These are phyloP conservation scores for Heliconius himera DNA, from an alignment of 1,140 invertebrate genomes.

Conservation along the genomic window DNA sequence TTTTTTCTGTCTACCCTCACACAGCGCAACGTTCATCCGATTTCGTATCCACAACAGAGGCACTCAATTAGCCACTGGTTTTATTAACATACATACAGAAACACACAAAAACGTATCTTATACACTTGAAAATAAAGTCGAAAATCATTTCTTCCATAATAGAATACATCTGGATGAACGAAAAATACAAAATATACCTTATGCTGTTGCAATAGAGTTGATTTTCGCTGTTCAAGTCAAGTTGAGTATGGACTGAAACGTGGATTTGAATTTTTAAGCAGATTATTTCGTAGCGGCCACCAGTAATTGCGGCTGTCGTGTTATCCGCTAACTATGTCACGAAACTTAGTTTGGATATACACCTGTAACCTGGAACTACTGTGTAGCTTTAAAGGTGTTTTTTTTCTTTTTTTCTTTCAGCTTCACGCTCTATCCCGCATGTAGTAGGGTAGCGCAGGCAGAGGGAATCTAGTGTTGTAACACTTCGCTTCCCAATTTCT, in stretches of 20 bases:
- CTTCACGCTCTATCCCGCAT: too few relatives aligned
- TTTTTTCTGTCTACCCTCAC: conserved; percentile 35
- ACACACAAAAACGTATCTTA: conserved; percentile 7
- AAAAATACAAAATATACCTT: background rate
- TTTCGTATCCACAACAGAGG: conserved; percentile 33
- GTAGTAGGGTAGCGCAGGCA: too few relatives aligned
- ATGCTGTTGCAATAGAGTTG: background rate
- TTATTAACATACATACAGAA: conserved; percentile 21
- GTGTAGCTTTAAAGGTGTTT: background rate
- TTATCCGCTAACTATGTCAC: conserved; percentile 41
- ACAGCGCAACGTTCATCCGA: conserved; percentile 38
- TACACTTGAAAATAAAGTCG: conserved; percentile 4
- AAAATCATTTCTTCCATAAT: conserved; percentile 11
- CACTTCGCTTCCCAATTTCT: too few relatives aligned
- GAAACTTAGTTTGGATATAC: conserved; percentile 32
- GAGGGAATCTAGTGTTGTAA: too few relatives aligned
- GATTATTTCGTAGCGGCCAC: conserved; percentile 60
- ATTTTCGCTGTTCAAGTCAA: background rate
- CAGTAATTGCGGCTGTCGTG: conserved; percentile 52
- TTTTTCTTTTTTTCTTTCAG: too few relatives aligned
- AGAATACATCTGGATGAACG: background rate
- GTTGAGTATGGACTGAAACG: conserved; percentile 30
- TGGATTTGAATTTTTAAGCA: conserved; percentile 68
- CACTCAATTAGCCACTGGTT: conserved; percentile 39
- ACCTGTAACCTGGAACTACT: conserved; percentile 14